Evolutionary conservation across 2,113 vertebrate genomes (phyloP).

Genomic region (Phrynosoma blainvillii): DNA sequence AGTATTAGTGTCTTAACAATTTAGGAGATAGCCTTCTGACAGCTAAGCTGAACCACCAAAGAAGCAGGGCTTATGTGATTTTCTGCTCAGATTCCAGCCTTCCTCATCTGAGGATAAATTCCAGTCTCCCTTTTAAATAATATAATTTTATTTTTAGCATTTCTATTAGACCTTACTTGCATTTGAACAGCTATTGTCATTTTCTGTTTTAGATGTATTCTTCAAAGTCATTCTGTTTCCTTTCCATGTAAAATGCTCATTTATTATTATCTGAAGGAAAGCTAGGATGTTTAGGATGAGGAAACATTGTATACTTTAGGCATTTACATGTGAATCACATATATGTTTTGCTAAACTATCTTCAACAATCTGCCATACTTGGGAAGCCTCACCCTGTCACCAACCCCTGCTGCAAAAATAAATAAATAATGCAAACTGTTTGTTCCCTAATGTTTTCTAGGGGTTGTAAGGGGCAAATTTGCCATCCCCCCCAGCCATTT

Average conservation of each 20-base stretch:
- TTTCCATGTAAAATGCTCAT: conserved; percentile 7
- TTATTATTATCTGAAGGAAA: not conserved
- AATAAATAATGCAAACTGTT: too few relatives aligned
- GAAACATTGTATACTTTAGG: not conserved
- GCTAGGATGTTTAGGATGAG: not conserved
- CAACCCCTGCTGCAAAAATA: too few relatives aligned
- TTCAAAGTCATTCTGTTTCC: not conserved
- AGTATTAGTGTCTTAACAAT: conserved; percentile 38
- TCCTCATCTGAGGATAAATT: conserved; percentile 43
- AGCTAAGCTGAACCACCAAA: conserved; percentile 5
- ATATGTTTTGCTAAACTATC: not conserved
- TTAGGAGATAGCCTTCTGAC: conserved; percentile 24
- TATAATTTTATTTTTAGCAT: conserved; percentile 39
- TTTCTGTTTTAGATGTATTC: conserved; percentile 15
- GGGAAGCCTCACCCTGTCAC: too few relatives aligned
- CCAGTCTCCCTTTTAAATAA: conserved; percentile 31
- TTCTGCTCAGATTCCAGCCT: conserved; percentile 31
- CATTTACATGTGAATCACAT: too few relatives aligned
- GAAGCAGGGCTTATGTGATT: conserved; percentile 25
- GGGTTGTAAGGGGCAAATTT: too few relatives aligned
- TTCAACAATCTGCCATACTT: not conserved
- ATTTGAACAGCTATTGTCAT: conserved; percentile 35
- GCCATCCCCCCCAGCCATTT: not conserved
- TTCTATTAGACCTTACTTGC: conserved; percentile 45
- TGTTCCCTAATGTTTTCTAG: too few relatives aligned